Conservation (phyloP, 2,797 vertebrate species). For the Pristis pectinata region DNA sequence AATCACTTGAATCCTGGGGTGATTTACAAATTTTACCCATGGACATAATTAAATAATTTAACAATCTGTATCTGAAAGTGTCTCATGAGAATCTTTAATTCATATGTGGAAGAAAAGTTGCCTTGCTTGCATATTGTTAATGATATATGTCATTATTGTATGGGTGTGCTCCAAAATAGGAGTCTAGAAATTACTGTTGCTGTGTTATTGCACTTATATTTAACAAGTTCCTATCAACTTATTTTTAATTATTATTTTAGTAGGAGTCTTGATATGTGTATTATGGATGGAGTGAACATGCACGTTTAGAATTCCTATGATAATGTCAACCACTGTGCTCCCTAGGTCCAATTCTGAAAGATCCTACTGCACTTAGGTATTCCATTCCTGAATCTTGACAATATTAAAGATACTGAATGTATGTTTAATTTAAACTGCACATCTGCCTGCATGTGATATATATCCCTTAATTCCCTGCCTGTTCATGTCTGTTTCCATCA, state of each 20-base stretch:
- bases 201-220: not conserved
- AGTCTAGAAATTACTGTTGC: not conserved
- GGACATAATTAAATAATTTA: slow-evolving; percentile 19
- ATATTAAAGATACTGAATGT: not conserved
- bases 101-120: not conserved
- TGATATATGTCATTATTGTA: not conserved
- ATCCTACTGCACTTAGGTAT: not conserved
- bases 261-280: not conserved
- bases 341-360: not conserved
- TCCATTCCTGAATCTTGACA: not conserved
- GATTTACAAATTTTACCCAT: slow-evolving; percentile 6
- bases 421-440: not conserved
- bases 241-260: not conserved
- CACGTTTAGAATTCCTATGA: not conserved
- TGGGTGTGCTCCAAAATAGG: not conserved
- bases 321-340: not conserved
- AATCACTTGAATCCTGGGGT: not conserved
- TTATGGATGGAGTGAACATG: not conserved
- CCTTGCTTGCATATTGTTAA: not conserved
- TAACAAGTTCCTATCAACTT: not conserved
- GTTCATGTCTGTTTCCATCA: no score
- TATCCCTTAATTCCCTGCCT: no score
- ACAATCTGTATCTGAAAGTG: slow-evolving; percentile 10
- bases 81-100: not conserved
- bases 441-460: no score